These are phyloP conservation scores for Gortyna flavago DNA, from an alignment of 2,888 invertebrate genomes.

Conservation along the genomic window DNA sequence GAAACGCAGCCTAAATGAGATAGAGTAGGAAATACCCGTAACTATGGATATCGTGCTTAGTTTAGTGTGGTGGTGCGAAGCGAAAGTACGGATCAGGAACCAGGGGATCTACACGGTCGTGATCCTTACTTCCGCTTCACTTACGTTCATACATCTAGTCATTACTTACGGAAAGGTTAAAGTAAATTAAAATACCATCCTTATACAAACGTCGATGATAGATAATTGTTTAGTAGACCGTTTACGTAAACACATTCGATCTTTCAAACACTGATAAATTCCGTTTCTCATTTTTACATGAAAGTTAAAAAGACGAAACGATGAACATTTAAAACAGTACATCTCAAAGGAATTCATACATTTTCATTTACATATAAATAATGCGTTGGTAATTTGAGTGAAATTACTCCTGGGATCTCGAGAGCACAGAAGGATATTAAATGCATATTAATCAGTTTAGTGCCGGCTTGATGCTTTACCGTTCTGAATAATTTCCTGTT, in stretches of 20 bases:
- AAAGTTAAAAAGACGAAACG: conserved; percentile 42
- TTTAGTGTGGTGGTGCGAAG: too few species aligned
- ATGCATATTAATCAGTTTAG: conserved; percentile 81
- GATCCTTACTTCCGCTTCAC: too few species aligned
- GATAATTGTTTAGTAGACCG: neutral
- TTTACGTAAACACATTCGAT: conserved; percentile 3
- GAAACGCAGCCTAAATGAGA: too few species aligned
- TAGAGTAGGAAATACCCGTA: too few species aligned
- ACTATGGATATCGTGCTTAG: neutral
- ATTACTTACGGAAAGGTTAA: neutral
- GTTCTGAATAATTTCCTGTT: conserved; percentile 66
- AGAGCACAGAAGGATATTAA: conserved; percentile 72
- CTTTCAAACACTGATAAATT: conserved; percentile 25
- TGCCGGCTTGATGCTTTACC: conserved; percentile 66
- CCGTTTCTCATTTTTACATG: conserved; percentile 26
- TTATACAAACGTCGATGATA: neutral
- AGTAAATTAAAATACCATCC: neutral
- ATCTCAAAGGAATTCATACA: conserved; percentile 72
- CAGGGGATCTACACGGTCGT: too few species aligned
- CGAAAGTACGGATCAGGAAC: too few species aligned
- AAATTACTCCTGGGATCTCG: conserved; percentile 77
- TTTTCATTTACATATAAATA: conserved; percentile 84
- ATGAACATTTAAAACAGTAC: conserved; percentile 60
- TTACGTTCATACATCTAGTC: neutral
- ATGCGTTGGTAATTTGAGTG: conserved; percentile 80